phyloP scores from a whole-genome alignment of 1,140 invertebrate species.

The Conus betulinus region DNA sequence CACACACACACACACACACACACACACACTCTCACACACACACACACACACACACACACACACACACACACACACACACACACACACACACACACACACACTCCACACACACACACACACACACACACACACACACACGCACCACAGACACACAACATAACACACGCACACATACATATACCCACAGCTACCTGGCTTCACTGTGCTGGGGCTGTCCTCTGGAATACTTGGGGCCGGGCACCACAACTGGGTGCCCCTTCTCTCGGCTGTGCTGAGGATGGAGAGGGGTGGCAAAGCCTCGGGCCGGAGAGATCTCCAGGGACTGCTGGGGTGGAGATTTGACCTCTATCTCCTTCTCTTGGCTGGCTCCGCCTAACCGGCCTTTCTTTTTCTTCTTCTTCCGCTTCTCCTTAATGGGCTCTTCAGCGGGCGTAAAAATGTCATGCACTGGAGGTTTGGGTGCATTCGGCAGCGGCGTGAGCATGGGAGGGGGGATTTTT shows the following conservation, averaged over 20 bases:
- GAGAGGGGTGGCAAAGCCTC: slow-evolving; percentile 65
- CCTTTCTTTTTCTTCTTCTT: slow-evolving; percentile 67
- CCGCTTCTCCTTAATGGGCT: slow-evolving; percentile 34
- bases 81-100: too few species aligned
- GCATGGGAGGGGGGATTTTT: slow-evolving; percentile 61
- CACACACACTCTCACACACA: too few species aligned
- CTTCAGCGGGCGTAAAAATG: slow-evolving; percentile 42
- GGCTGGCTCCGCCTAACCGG: slow-evolving; percentile 43
- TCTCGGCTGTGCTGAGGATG: slow-evolving; percentile 55
- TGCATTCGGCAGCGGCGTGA: slow-evolving; percentile 67
- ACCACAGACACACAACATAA: too few species aligned
- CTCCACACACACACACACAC: too few species aligned
- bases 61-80: too few species aligned
- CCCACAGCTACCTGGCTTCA: slow-evolving; percentile 52
- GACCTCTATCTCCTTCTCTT: slow-evolving; percentile 57
- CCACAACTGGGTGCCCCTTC: slow-evolving; percentile 48
- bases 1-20: too few species aligned
- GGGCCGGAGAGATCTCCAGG: slow-evolving; percentile 58
- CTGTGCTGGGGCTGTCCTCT: slow-evolving; percentile 62
- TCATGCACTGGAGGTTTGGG: slow-evolving; percentile 59
- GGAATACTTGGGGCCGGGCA: slow-evolving; percentile 61
- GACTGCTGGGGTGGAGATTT: slow-evolving; percentile 54
- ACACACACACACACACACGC: too few species aligned
- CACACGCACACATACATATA: too few species aligned
- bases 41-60: too few species aligned